A percentile compares a stretch with the other conserved stretches of the same genome.
phyloP scores from a whole-genome alignment of 2,888 invertebrate species.

The Cantharis flavilabris region DNA sequence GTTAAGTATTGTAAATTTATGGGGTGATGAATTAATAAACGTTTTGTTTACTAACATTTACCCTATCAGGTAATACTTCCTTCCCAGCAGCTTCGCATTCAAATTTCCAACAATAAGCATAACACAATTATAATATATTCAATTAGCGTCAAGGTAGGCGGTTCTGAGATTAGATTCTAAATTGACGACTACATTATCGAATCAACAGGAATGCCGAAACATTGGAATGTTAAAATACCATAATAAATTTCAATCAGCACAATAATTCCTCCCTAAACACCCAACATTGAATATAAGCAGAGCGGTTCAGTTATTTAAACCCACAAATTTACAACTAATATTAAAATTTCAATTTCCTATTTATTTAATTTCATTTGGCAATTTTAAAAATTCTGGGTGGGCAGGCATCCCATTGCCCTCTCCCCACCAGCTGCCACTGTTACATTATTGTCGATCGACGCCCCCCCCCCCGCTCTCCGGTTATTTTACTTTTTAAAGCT shows the following conservation, averaged over 20 bases:
- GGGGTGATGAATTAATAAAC: background rate
- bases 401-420: no score
- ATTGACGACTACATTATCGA: background rate
- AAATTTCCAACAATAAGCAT: background rate
- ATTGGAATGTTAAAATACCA: background rate
- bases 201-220: background rate
- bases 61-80: background rate
- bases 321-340: no score
- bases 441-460: no score
- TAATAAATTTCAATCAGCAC: background rate
- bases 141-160: background rate
- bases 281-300: background rate
- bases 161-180: background rate
- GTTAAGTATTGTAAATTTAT: background rate
- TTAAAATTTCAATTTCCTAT: no score
- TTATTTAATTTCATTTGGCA: no score
- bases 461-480: no score
- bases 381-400: background rate
- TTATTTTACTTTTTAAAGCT: no score
- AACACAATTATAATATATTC: background rate
- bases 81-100: background rate
- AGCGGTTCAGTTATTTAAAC: background rate
- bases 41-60: background rate
- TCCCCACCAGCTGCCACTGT: no score
- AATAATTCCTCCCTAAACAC: background rate